A percentile compares a stretch with the other conserved stretches of the same genome.
Evolutionary conservation across 2,888 invertebrate species (phyloP).

Genomic region (Hydrotaea cyrtoneurina): DNA sequence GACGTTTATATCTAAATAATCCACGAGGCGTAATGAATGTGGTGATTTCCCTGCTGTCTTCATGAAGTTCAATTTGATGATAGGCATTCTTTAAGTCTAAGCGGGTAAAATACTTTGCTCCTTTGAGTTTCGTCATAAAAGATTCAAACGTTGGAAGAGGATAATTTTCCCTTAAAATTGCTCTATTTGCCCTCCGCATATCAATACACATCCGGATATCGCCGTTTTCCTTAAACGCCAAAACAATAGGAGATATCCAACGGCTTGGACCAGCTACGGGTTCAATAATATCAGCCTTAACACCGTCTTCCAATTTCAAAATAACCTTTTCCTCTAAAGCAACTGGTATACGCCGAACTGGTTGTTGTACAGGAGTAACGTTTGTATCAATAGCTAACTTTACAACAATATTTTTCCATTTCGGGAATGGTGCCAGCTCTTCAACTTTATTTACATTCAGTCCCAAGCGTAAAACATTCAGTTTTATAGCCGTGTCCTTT

Average conservation of each 20-base stretch:
- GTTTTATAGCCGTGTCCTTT: conserved; percentile 51
- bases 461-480: conserved; percentile 55
- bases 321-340: conserved; percentile 69
- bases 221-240: conserved; percentile 72
- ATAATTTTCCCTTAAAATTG: conserved; percentile 59
- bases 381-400: conserved; percentile 52
- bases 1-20: conserved; percentile 73
- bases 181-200: conserved; percentile 74
- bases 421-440: conserved; percentile 52
- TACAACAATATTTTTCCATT: conserved; percentile 52
- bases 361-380: conserved; percentile 72
- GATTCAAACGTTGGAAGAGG: conserved; percentile 57
- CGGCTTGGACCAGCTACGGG: conserved; percentile 72
- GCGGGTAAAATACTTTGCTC: conserved; percentile 52
- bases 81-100: conserved; percentile 67
- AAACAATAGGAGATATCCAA: conserved; percentile 76
- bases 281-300: conserved; percentile 73
- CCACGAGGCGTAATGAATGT: conserved; percentile 63
- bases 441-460: conserved; percentile 55
- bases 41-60: conserved; percentile 59
- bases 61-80: conserved; percentile 70
- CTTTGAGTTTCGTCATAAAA: conserved; percentile 68
- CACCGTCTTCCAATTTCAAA: conserved; percentile 67
- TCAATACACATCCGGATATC: conserved; percentile 76
- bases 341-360: conserved; percentile 73